phyloP scores from a whole-genome alignment of 2,888 invertebrate genomes.

The Sabatieria punctata region DNA sequence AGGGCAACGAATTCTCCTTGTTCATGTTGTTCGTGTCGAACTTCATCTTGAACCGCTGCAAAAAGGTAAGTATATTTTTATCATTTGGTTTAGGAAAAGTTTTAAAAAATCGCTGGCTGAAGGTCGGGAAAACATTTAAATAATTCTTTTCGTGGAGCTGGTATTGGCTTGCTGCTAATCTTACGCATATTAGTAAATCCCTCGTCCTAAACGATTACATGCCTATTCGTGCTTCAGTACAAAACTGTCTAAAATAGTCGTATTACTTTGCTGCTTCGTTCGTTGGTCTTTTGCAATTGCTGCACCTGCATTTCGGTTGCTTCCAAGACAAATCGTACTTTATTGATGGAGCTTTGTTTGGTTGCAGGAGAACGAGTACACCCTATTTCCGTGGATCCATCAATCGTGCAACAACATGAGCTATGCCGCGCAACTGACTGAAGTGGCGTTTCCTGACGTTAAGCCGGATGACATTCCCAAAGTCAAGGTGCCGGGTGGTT shows the following conservation, averaged over 20 bases:
- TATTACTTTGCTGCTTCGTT: too few species aligned
- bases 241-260: too few species aligned
- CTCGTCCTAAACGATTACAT: too few species aligned
- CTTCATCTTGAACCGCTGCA: slow-evolving; percentile 71
- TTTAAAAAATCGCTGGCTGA: too few species aligned
- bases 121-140: too few species aligned
- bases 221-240: too few species aligned
- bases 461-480: slow-evolving; percentile 49
- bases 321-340: too few species aligned
- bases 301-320: too few species aligned
- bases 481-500: not conserved
- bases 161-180: not conserved
- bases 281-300: too few species aligned
- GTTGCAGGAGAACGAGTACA: slow-evolving; percentile 46
- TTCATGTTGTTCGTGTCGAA: slow-evolving; percentile 94
- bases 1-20: slow-evolving; percentile 92
- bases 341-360: not conserved
- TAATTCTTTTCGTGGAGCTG: too few species aligned
- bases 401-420: slow-evolving; percentile 74
- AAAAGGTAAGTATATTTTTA: slow-evolving; percentile 16
- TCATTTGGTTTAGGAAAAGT: not conserved
- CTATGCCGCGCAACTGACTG: slow-evolving; percentile 58
- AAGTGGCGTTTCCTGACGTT: slow-evolving; percentile 70
- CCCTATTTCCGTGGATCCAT: slow-evolving; percentile 83
- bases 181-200: too few species aligned